Evolutionary conservation across 2,888 invertebrate genomes (phyloP).

Genomic region (Pristionchus exspectatus): DNA sequence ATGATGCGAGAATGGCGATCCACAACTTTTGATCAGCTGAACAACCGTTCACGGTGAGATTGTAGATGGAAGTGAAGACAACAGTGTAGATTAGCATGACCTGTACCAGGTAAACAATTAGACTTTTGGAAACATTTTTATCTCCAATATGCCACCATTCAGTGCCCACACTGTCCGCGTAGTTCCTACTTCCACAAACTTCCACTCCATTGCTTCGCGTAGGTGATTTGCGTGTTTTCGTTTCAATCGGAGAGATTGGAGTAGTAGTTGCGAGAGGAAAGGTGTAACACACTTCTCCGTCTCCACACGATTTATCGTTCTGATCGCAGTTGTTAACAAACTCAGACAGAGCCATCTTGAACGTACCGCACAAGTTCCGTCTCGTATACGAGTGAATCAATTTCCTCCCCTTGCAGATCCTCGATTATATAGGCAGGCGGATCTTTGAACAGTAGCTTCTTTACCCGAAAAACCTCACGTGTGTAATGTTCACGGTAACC

Average conservation of each 20-base stretch:
- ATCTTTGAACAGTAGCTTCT: slow-evolving; percentile 12
- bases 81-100: slow-evolving; percentile 26
- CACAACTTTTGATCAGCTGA: slow-evolving; percentile 42
- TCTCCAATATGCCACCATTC: slow-evolving; percentile 48
- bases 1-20: slow-evolving; percentile 43
- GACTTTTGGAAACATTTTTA: slow-evolving; percentile 18
- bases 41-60: slow-evolving; percentile 31
- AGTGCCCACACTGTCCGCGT: not conserved
- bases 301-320: not conserved
- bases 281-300: not conserved
- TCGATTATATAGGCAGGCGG: slow-evolving; percentile 37
- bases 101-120: slow-evolving; percentile 29
- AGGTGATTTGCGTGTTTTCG: slow-evolving; percentile 15
- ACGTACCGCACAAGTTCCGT: slow-evolving; percentile 36
- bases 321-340: not conserved
- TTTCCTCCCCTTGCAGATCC: slow-evolving; percentile 5
- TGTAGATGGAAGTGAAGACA: slow-evolving; percentile 47
- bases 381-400: slow-evolving; percentile 51
- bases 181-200: not conserved
- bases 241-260: not conserved
- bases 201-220: not conserved
- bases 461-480: not conserved
- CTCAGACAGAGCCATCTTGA: slow-evolving; percentile 8
- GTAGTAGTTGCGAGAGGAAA: not conserved
- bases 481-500: slow-evolving; percentile 9